These are phyloP conservation scores for Indri indri DNA, from an alignment of 2,113 vertebrate species.

Conservation along the genomic window DNA sequence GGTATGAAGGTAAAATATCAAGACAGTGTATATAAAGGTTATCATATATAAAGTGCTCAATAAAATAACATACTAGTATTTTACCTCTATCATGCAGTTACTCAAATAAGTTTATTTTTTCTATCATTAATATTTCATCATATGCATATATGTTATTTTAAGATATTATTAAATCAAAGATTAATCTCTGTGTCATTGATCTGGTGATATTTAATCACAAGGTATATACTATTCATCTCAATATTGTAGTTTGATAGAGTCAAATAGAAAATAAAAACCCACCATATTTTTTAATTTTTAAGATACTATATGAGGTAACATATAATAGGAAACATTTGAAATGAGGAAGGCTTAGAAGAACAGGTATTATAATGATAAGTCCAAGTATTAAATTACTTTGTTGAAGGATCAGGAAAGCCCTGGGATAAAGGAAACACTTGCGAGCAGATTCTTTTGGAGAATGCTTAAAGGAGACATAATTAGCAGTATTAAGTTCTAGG, in stretches of 20 bases:
- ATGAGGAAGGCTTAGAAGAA: neutral
- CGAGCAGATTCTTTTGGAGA: neutral
- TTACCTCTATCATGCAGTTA: neutral
- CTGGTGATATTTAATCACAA: neutral
- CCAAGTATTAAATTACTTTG: neutral
- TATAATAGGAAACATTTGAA: neutral
- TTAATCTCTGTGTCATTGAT: neutral
- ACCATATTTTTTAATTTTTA: neutral
- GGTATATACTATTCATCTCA: neutral
- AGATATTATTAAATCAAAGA: neutral
- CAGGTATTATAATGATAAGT: neutral
- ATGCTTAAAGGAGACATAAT: neutral
- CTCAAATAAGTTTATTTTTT: neutral
- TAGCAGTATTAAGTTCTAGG: neutral
- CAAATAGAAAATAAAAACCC: neutral
- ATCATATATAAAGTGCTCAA: neutral
- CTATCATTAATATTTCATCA: neutral
- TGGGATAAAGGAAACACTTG: neutral
- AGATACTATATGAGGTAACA: neutral
- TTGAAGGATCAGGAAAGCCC: neutral
- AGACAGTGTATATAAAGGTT: neutral
- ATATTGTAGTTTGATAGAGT: neutral
- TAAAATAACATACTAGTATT: neutral
- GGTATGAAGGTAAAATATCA: neutral
- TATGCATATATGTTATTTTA: neutral